Evolutionary conservation across 2,113 vertebrate species (phyloP).

Genomic region (Lamprotornis superbus): DNA sequence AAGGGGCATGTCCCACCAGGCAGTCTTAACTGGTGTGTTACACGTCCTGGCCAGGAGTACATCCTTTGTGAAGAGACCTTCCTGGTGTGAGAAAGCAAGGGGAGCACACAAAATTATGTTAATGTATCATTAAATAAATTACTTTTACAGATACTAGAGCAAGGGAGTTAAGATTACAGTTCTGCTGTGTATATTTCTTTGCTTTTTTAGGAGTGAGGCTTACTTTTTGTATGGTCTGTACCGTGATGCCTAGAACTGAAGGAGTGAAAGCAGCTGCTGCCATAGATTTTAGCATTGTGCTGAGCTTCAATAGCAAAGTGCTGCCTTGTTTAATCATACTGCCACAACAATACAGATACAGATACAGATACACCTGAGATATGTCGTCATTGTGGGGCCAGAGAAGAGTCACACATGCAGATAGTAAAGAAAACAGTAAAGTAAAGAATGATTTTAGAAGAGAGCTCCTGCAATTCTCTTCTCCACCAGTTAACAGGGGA

Average conservation of each 20-base stretch:
- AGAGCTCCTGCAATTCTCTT: background rate
- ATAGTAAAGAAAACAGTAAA: background rate
- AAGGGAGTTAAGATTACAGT: background rate
- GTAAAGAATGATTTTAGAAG: background rate
- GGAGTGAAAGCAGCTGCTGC: background rate
- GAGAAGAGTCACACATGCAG: background rate
- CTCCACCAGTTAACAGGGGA: background rate
- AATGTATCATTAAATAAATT: background rate
- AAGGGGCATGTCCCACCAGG: fast-evolving
- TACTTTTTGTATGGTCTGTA: background rate
- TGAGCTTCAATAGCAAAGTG: background rate
- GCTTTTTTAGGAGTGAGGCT: background rate
- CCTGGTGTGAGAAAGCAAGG: background rate
- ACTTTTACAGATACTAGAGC: background rate
- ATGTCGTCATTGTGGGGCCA: background rate
- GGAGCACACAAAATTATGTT: background rate
- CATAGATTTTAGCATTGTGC: background rate
- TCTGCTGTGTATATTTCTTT: background rate
- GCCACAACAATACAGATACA: background rate
- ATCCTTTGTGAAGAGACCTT: background rate
- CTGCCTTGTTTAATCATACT: background rate
- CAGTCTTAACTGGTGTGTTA: background rate
- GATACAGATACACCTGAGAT: background rate
- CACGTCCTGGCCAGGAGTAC: background rate
- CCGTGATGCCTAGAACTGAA: background rate